Percentiles rank a stretch among this genome's conserved stretches.
Conservation (phyloP, 2,888 invertebrate species). For the Nemapogon koenigi region DNA sequence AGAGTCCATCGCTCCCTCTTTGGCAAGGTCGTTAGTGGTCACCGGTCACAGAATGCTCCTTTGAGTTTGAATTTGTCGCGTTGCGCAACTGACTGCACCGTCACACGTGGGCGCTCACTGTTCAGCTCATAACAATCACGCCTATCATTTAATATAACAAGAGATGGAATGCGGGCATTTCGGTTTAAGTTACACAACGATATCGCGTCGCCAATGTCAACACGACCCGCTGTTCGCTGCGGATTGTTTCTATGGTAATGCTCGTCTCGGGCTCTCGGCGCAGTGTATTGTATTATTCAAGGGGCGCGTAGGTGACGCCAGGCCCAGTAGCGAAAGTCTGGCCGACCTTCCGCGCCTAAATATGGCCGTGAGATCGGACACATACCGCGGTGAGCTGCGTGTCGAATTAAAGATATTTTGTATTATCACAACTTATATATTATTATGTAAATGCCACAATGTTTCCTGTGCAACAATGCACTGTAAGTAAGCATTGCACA, state of each 20-base stretch:
- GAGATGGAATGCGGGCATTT: slow-evolving; percentile 48
- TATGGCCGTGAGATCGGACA: slow-evolving; percentile 34
- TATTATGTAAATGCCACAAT: too few species aligned
- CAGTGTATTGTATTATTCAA: background rate
- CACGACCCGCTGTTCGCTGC: slow-evolving; percentile 35
- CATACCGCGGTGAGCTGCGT: slow-evolving; percentile 25
- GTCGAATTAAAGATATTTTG: too few species aligned
- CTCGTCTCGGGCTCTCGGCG: slow-evolving; percentile 13
- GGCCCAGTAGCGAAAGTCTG: slow-evolving; percentile 48
- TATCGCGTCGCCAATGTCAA: slow-evolving; percentile 59
- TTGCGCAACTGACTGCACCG: too few species aligned
- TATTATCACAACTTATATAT: too few species aligned
- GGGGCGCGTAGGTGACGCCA: slow-evolving; percentile 10
- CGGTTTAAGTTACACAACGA: slow-evolving; percentile 54
- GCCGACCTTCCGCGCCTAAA: slow-evolving; percentile 55
- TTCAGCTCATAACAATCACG: slow-evolving; percentile 34
- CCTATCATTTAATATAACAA: slow-evolving; percentile 38
- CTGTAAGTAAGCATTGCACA: too few species aligned
- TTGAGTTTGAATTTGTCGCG: too few species aligned
- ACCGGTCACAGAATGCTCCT: too few species aligned
- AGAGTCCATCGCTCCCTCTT: too few species aligned
- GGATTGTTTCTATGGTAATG: slow-evolving; percentile 48
- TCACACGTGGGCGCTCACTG: too few species aligned
- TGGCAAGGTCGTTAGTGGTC: too few species aligned
- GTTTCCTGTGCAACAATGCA: too few species aligned